phyloP scores from a whole-genome alignment of 2,888 invertebrate genomes.

The Petrophora chlorosata region DNA sequence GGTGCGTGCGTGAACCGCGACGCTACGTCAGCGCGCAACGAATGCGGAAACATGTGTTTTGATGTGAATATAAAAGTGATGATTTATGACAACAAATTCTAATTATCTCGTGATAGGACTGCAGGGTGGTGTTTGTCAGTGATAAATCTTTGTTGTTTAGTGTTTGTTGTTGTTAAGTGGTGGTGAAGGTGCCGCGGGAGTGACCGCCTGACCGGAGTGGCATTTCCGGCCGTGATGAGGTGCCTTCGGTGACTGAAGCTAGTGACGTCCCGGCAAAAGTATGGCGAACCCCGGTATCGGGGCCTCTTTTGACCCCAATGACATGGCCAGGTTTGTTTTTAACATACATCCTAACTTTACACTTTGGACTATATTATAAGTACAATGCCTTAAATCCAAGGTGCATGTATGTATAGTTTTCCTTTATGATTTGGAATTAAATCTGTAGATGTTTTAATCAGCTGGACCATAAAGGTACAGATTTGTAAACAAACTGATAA shows the following conservation, averaged over 20 bases:
- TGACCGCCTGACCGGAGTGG: conserved; percentile 56
- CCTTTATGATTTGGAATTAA: too few species aligned
- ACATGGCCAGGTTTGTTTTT: conserved; percentile 85
- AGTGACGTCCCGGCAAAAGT: conserved; percentile 50
- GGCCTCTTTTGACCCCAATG: conserved; percentile 87
- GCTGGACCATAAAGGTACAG: too few species aligned
- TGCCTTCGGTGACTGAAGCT: conserved; percentile 55
- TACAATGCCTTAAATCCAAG: too few species aligned
- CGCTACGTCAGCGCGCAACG: conserved; percentile 55
- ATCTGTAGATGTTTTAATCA: too few species aligned
- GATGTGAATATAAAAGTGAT: conserved; percentile 74
- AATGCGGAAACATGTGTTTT: conserved; percentile 79
- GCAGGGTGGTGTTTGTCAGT: conserved; percentile 38
- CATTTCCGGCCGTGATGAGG: conserved; percentile 69
- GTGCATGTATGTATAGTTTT: too few species aligned
- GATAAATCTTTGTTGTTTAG: conserved; percentile 23
- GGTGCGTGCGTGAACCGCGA: conserved; percentile 56
- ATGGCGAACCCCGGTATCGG: conserved; percentile 84
- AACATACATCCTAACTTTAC: background rate
- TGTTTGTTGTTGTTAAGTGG: conserved; percentile 26
- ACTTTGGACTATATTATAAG: too few species aligned
- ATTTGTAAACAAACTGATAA: too few species aligned
- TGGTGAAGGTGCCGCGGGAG: conserved; percentile 48
- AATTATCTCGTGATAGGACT: conserved; percentile 47
- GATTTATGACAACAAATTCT: conserved; percentile 75